Evolutionary conservation across 1,140 invertebrate species (phyloP), one percentile per base, ranked within the genome.

Genomic region (Ridgeia piscesae): DNA sequence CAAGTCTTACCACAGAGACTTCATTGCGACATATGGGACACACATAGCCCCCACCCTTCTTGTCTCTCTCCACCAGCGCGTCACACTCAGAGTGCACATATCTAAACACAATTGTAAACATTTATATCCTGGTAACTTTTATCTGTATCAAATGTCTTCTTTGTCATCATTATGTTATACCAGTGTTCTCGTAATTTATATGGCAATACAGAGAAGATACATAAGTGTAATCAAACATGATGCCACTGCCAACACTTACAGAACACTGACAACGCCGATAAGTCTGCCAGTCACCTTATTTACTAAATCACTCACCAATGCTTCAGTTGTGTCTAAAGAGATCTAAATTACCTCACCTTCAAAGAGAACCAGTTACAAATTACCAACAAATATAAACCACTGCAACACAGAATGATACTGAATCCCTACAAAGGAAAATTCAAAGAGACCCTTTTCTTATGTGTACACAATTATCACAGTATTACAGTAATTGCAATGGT

Each of bases 1-100:
- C 27, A 77, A 77, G 58, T 77, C 58, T 77, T 77, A 77, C 58
- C 34, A 35, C 88, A 89, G 48, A 31, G 4, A 92, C 92, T 58
- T 92, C 91, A 58, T 94, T 97, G 96, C 98, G 98, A 95, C 99
- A 99, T 91, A 97, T 97, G 6, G 97, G 97, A 96, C 99, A 99
- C 91, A 97, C 96, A 96, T 99, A 99, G 94, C 99, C 98, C 95
- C 98, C 98, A 92, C 98, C 97, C 0, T 98, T 97, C 94, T 98
- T 97, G 34, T 96, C 95, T 94, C 98, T 93, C 95, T 99, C 98
- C 17, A 98, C 98, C 93, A 98, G 98, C 14, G 97, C 97, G 96
- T 99, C 99, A 96, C 99, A 99, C 89, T 97, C 97, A 48, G 97
- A 98, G 95, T 99, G 99, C 42, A 99, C 98, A 96, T 98, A 98